Evolutionary conservation across 2,888 invertebrate genomes (phyloP), one percentile per base, ranked within the genome.

Genomic region (Phrixothrix hirtus): DNA sequence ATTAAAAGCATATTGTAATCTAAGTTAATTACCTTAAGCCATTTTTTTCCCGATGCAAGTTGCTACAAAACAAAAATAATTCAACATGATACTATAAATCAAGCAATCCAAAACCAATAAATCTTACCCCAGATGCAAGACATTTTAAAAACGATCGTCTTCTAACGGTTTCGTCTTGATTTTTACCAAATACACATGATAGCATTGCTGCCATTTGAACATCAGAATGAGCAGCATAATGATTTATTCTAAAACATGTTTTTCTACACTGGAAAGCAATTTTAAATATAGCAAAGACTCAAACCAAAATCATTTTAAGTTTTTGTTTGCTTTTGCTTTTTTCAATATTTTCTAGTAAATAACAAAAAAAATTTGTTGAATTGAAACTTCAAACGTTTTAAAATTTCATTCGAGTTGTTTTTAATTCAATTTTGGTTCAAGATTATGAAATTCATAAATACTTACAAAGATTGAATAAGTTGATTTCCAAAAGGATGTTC

Each of bases 201-300:
- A 96, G 72, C 89, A 96, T 92, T 1, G 95, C 95, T 2, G 95
- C 92, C 75, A 92, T 96, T 78, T 97, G 97, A 10, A 95, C 81
- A 73, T 96, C 95, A 3, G 86, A 84, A 42, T 87, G 82, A 60
- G 83, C 81, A 0, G 91, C 90, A 71, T 89, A 92, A 74, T 92
- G 89, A 35, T 84, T 81, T 68, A 92, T 92, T 71, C 89, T 89
- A 75, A 54, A 68, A 57, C n/a, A 21, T n/a, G n/a, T n/a, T n/a
- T n/a, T n/a, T n/a, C n/a, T n/a, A n/a, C n/a, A n/a, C n/a, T n/a
- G n/a, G n/a, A n/a, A n/a, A n/a, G n/a, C n/a, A n/a, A n/a, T n/a
- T n/a, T n/a, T n/a, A n/a, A n/a, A n/a, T n/a, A n/a, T n/a, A n/a
- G n/a, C n/a, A n/a, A n/a, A n/a, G n/a, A n/a, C n/a, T n/a, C n/a